These are phyloP conservation scores for Ophion costatus DNA, from an alignment of 2,888 invertebrate genomes.

Conservation along the genomic window DNA sequence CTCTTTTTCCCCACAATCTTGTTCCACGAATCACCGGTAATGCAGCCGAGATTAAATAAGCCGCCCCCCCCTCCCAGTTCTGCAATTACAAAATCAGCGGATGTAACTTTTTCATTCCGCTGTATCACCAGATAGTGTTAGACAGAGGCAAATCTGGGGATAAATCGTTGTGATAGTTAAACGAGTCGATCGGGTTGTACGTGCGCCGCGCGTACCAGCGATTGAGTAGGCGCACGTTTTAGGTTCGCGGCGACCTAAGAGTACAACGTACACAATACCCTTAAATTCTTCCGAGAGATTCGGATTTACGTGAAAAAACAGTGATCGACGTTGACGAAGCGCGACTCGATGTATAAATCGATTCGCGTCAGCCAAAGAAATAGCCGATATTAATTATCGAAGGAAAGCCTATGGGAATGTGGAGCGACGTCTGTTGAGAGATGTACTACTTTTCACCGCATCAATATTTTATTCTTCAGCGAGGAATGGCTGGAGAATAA, in stretches of 20 bases:
- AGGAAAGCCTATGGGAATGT: no score
- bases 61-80: not conserved
- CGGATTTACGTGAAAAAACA: not conserved
- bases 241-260: conserved; percentile 36
- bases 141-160: no score
- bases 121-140: no score
- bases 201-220: not conserved
- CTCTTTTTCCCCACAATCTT: not conserved
- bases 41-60: not conserved
- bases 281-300: conserved; percentile 9
- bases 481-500: no score
- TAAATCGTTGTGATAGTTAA: not conserved
- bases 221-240: conserved; percentile 50
- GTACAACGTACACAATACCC: conserved; percentile 29
- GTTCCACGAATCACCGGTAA: not conserved
- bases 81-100: conserved; percentile 7
- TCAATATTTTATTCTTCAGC: no score
- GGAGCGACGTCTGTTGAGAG: no score
- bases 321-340: no score
- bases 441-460: no score
- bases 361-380: no score
- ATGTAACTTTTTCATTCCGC: not conserved
- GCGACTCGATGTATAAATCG: no score
- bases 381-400: no score
- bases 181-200: no score